Evolutionary conservation across 2,888 invertebrate genomes (phyloP).

Genomic region (Drosophila ustulata): DNA sequence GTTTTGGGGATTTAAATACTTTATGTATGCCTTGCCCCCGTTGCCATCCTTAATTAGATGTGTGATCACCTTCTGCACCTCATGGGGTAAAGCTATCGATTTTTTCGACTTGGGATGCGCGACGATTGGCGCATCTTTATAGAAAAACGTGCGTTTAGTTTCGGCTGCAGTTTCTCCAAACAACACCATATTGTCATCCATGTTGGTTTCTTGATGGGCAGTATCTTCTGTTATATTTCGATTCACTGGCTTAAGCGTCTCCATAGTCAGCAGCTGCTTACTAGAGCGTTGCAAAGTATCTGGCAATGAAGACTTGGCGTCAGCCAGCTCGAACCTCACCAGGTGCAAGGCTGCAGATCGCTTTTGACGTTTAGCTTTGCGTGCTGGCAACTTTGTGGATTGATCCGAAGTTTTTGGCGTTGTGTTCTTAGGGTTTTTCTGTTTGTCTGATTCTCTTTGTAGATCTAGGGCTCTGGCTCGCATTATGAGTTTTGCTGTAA

Average conservation of each 20-base stretch:
- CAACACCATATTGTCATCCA: conserved; percentile 54
- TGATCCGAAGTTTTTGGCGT: conserved; percentile 4
- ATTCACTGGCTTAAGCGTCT: conserved; percentile 18
- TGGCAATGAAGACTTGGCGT: conserved; percentile 80
- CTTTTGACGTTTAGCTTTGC: conserved; percentile 58
- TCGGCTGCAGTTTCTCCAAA: conserved; percentile 59
- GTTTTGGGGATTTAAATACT: conserved; percentile 73
- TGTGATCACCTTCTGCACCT: conserved; percentile 82
- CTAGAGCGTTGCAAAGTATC: conserved; percentile 37
- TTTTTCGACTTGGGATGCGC: conserved; percentile 68
- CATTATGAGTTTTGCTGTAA: conserved; percentile 73
- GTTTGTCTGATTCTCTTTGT: conserved; percentile 1
- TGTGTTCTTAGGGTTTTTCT: not conserved
- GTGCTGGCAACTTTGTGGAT: conserved; percentile 31
- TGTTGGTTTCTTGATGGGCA: conserved; percentile 8
- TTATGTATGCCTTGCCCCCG: conserved; percentile 77
- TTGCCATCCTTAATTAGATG: conserved; percentile 74
- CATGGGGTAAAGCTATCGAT: conserved; percentile 76
- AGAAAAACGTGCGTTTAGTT: conserved; percentile 72
- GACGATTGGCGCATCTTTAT: conserved; percentile 62
- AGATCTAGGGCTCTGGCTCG: conserved; percentile 74
- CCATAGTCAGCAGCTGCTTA: conserved; percentile 62
- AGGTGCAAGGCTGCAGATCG: conserved; percentile 67
- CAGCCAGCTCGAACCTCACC: conserved; percentile 83
- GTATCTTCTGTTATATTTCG: conserved; percentile 19